Percentiles rank a stretch among this genome's conserved stretches.
phyloP scores from a whole-genome alignment of 2,888 invertebrate species.

The Ectemnius lituratus region DNA sequence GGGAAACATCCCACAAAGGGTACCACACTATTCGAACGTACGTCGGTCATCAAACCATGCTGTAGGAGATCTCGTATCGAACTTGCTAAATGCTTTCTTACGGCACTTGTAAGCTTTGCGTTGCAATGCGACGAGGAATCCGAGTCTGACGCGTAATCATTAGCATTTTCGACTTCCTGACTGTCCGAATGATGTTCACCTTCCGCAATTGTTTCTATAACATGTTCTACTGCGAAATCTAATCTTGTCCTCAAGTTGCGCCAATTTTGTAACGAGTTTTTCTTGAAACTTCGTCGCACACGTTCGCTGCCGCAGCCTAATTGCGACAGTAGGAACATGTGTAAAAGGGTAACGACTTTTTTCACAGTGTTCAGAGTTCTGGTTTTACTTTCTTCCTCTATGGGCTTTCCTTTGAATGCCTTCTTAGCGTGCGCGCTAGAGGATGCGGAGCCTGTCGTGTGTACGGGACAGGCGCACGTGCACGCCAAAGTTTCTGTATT shows the following conservation, averaged over 20 bases:
- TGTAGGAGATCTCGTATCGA: slow-evolving; percentile 95
- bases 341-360: slow-evolving; percentile 92
- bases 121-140: slow-evolving; percentile 80
- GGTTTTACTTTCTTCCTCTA: slow-evolving; percentile 75
- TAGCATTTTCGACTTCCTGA: slow-evolving; percentile 69
- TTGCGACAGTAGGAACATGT: slow-evolving; percentile 95
- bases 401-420: slow-evolving; percentile 73
- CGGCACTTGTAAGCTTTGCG: slow-evolving; percentile 91
- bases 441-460: slow-evolving; percentile 64
- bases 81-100: slow-evolving; percentile 94
- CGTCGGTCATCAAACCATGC: slow-evolving; percentile 89
- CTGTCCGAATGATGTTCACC: slow-evolving; percentile 56
- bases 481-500: slow-evolving; percentile 79
- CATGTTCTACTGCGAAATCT: slow-evolving; percentile 91
- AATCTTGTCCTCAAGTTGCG: slow-evolving; percentile 95
- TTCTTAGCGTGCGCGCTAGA: slow-evolving; percentile 67
- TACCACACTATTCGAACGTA: slow-evolving; percentile 86
- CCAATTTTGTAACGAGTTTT: slow-evolving; percentile 95
- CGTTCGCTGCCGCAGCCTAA: slow-evolving; percentile 90
- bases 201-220: slow-evolving; percentile 77
- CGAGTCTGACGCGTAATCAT: slow-evolving; percentile 81
- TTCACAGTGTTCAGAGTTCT: slow-evolving; percentile 89
- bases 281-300: slow-evolving; percentile 90
- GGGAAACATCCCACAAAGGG: slow-evolving; percentile 92
- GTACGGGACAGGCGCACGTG: slow-evolving; percentile 78